A percentile compares a stretch with the other conserved stretches of the same genome.
phyloP scores from a whole-genome alignment of 2,797 vertebrate genomes.

The Eospalax fontanierii region DNA sequence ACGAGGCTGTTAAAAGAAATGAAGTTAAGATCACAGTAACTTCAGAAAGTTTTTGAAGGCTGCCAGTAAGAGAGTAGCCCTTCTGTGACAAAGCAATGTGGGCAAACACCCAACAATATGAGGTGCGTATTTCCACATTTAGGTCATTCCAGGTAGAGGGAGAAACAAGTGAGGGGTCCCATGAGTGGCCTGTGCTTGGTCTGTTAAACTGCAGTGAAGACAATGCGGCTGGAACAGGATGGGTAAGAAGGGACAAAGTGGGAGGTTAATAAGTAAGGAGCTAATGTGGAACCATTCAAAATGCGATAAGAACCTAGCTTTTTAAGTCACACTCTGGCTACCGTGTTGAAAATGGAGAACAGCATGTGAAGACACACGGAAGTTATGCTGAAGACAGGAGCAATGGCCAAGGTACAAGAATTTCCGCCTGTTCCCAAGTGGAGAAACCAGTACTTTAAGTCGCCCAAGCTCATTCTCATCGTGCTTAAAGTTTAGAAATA shows the following conservation, averaged over 20 bases:
- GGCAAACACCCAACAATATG: not conserved
- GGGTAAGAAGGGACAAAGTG: not conserved
- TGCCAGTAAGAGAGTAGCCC: not conserved
- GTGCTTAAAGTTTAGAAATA: slow-evolving; percentile 35
- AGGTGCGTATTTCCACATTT: not conserved
- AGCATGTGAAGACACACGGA: not conserved
- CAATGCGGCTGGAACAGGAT: not conserved
- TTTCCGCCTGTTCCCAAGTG: not conserved
- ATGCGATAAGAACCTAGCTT: not conserved
- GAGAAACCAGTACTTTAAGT: slow-evolving; percentile 22
- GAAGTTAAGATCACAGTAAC: not conserved
- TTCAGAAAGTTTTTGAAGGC: not conserved
- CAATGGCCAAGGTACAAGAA: slow-evolving; percentile 7
- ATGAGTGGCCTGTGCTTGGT: not conserved
- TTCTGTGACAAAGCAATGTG: not conserved
- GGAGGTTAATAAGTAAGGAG: not conserved
- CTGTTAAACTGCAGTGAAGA: not conserved
- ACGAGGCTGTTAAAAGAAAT: not conserved
- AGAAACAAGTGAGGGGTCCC: not conserved
- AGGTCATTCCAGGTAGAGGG: not conserved
- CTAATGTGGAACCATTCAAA: not conserved
- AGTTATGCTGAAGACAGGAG: not conserved
- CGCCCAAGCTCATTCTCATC: not conserved
- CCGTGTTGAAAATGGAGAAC: not conserved
- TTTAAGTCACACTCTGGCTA: not conserved